Evolutionary conservation across 2,888 invertebrate species (phyloP).

Genomic region (Polyploca ridens): DNA sequence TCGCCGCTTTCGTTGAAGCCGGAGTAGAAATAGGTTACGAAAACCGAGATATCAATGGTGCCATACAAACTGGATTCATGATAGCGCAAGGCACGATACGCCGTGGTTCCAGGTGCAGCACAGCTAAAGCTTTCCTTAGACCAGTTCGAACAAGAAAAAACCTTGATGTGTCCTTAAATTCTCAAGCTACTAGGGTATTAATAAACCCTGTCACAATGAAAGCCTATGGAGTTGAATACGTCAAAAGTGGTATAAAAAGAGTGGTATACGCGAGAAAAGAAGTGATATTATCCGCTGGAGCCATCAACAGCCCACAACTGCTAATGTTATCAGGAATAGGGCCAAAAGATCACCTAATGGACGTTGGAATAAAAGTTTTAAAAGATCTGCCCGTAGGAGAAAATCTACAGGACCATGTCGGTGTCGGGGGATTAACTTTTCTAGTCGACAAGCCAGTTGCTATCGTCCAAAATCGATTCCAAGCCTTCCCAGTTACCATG

Average conservation of each 20-base stretch:
- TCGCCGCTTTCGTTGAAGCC: constrained; percentile 92
- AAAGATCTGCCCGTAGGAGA: constrained; percentile 91
- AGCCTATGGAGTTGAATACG: constrained; percentile 92
- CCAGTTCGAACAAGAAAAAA: constrained; percentile 91
- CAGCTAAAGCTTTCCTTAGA: constrained; percentile 93
- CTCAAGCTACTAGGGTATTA: constrained; percentile 90
- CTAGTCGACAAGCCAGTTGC: constrained; percentile 92
- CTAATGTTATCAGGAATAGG: constrained; percentile 96
- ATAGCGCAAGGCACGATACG: constrained; percentile 92
- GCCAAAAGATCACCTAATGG: constrained; percentile 87
- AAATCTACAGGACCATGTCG: constrained; percentile 95
- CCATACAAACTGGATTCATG: constrained; percentile 91
- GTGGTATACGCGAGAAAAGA: constrained; percentile 91
- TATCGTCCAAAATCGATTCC: constrained; percentile 91
- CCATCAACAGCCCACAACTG: constrained; percentile 96
- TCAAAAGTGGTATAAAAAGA: constrained; percentile 88
- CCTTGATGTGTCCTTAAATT: constrained; percentile 91
- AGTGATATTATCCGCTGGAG: constrained; percentile 94
- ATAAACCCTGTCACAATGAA: constrained; percentile 90
- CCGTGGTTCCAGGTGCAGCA: constrained; percentile 92
- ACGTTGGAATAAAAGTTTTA: constrained; percentile 89
- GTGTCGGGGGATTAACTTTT: constrained; percentile 92
- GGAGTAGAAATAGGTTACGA: constrained; percentile 93
- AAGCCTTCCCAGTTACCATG: constrained; percentile 91
- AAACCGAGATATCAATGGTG: constrained; percentile 93